Conservation (phyloP, 2,888 invertebrate species). For the Eurytoma californica region DNA sequence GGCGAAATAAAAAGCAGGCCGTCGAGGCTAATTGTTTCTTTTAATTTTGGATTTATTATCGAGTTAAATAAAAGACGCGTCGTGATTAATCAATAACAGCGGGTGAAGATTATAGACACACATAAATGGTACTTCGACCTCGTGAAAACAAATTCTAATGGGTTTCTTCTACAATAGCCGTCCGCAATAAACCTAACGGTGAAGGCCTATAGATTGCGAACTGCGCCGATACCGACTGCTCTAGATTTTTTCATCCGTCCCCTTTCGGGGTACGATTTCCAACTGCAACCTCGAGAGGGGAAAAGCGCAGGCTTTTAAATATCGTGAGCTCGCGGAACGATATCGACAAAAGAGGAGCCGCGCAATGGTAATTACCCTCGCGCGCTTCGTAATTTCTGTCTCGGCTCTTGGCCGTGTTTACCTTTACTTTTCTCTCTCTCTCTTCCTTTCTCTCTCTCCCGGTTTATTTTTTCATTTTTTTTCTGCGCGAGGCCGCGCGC, state of each 20-base stretch:
- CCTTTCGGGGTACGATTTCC: too few relatives aligned
- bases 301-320: conserved; percentile 36
- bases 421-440: conserved; percentile 15
- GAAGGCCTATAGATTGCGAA: too few relatives aligned
- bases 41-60: conserved; percentile 38
- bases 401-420: background rate
- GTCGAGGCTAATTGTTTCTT: conserved; percentile 37
- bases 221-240: too few relatives aligned
- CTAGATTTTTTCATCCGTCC: too few relatives aligned
- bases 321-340: conserved; percentile 5
- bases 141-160: too few relatives aligned
- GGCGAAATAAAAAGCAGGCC: conserved; percentile 1
- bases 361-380: conserved; percentile 70
- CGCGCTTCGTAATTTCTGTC: conserved; percentile 65
- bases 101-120: background rate
- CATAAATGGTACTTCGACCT: background rate
- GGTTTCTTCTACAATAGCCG: background rate
- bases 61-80: background rate
- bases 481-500: conserved; percentile 58
- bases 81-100: conserved; percentile 20
- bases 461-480: conserved; percentile 16
- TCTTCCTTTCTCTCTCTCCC: background rate
- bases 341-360: conserved; percentile 38
- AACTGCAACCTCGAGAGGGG: too few relatives aligned
- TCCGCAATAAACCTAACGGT: conserved; percentile 23